These are phyloP conservation scores for Grammatotria lemairii DNA, from an alignment of 2,113 vertebrate species.

Conservation along the genomic window DNA sequence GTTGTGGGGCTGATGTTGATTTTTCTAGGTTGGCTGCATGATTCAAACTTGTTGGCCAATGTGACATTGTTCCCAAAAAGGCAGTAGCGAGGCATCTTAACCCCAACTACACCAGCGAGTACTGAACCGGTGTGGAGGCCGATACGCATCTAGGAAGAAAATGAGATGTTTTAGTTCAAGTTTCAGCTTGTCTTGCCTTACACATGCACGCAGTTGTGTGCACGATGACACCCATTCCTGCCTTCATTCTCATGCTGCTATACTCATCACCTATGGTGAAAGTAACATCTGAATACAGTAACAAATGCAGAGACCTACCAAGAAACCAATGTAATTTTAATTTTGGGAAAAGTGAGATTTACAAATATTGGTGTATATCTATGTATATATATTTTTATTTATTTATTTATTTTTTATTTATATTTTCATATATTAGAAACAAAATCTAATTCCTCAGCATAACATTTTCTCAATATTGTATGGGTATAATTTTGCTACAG, in stretches of 20 bases:
- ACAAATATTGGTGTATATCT: background rate
- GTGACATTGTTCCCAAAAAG: constrained; percentile 98
- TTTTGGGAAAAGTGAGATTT: background rate
- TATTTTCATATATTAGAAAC: background rate
- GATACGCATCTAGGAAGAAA: constrained; percentile 83
- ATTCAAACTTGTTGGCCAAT: constrained; percentile 97
- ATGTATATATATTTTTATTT: rapidly evolving
- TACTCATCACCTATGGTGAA: background rate
- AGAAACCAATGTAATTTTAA: background rate
- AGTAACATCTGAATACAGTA: background rate
- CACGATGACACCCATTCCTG: background rate
- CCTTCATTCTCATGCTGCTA: background rate
- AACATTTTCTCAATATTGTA: background rate
- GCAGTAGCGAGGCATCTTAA: constrained; percentile 98
- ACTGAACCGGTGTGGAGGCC: constrained; percentile 95
- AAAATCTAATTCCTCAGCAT: background rate
- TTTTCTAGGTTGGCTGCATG: constrained; percentile 85
- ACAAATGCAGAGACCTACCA: background rate
- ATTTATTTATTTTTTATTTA: no score
- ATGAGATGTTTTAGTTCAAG: background rate
- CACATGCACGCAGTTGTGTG: background rate
- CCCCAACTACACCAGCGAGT: constrained; percentile 94
- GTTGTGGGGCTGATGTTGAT: constrained; percentile 97
- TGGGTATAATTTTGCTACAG: background rate
- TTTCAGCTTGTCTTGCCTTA: background rate